Base-by-base conservation (phyloP, 2,888 invertebrate species). In the Tinea pellionella region DNA sequence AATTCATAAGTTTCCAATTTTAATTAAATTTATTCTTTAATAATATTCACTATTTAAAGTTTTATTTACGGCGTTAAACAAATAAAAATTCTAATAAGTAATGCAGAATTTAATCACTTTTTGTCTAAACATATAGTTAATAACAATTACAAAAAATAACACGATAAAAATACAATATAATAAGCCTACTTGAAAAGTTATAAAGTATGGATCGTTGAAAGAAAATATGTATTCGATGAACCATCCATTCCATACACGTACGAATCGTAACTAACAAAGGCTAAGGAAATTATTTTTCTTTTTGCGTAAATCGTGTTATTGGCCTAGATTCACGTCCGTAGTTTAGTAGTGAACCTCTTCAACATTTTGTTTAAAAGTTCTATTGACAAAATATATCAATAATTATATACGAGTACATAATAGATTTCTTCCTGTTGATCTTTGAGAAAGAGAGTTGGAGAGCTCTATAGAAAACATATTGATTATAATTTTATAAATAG, bases 181-280 rank as follows among this genome's bases (percentile, higher is more conserved):
- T 47, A 16, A 47, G 6, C 2, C 13, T n/a, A 16, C 47, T 16
- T 13, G 47, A 47, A 15, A 47, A 47, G 42, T 42, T 47, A 47
- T 47, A 47, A 47, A 47, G 47, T 47, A 47, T 47, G 47, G 13
- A 47, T 47, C 15, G 16, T 47, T n/a, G 47, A 15, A 47, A 47
- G 1, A 47, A 47, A 47, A 47, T 47, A n/a, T 15, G 15, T 9
- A 47, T 47, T 15, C 47, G 47, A 47, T 47, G 47, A 15, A 47
- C 47, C 47, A 47, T 47, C 47, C 47, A 47, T 47, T 47, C 47
- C 15, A 16, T 47, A 47, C 47, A 47, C 47, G 47, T 47, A 16
- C 47, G 15, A 47, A 47, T 47, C 47, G 47, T 47, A 47, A 47
- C 47, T 47, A 47, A 47, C 47, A 47, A 47, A 47, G 47, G 47